Evolutionary conservation across 2,888 invertebrate genomes (phyloP).

Genomic region (Xiphydria camelus): DNA sequence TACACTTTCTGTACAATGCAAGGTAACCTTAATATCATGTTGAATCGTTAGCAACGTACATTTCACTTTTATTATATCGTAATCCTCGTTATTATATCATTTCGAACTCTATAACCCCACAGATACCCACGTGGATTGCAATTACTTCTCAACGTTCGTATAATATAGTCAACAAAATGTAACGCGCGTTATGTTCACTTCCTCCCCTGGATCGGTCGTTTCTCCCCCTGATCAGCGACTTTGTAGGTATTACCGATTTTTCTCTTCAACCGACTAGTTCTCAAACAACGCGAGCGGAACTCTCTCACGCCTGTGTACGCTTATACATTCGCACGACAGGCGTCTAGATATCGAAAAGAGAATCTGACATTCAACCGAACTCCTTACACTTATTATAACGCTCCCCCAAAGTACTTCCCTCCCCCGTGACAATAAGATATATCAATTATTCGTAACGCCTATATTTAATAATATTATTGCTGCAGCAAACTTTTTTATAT

Average conservation of each 20-base stretch:
- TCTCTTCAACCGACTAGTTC: no score
- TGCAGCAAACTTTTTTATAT: slow-evolving; percentile 57
- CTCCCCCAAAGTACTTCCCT: neutral
- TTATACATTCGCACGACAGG: no score
- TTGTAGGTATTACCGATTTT: no score
- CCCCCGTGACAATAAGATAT: no score
- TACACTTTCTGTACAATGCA: slow-evolving; percentile 56
- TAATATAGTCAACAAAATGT: slow-evolving; percentile 49
- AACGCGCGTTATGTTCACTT: no score
- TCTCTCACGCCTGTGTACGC: no score
- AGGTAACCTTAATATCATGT: slow-evolving; percentile 22
- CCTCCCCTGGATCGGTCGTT: no score
- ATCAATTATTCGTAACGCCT: slow-evolving; percentile 37
- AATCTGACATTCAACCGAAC: neutral
- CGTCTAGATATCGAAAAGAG: neutral
- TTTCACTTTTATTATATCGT: slow-evolving; percentile 15
- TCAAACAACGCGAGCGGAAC: no score
- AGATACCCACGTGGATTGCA: slow-evolving; percentile 37
- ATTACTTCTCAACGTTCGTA: slow-evolving; percentile 42
- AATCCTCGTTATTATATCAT: slow-evolving; percentile 18
- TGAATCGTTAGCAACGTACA: slow-evolving; percentile 14
- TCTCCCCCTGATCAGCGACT: no score
- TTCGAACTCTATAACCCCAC: slow-evolving; percentile 27
- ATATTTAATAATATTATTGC: slow-evolving; percentile 59
- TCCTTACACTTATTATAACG: neutral